Base-by-base conservation (phyloP, 1,140 invertebrate genomes). In the Sarcophaga bullata region DNA sequence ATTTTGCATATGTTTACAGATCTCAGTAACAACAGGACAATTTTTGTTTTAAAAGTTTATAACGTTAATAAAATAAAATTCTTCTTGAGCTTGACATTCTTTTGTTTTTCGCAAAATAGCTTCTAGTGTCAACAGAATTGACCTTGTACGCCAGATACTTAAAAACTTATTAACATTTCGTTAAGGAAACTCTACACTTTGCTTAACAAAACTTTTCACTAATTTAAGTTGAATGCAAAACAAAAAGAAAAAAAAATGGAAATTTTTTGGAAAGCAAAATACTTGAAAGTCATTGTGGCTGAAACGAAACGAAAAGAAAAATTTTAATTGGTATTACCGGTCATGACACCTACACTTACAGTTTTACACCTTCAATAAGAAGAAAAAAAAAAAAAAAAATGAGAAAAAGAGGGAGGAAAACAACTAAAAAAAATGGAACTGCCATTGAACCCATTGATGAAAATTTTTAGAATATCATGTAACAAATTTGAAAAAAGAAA, bases 311-410 rank as follows among this genome's bases (percentile, higher is more conserved):
- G 25, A 37, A 37, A 37, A 37, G 25, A 78, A 19, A 52, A 78
- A 78, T 17, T 50, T 78, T 50, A 78, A 50, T 78, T 78, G 49
- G 48, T 49, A 52, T 78, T 78, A 78, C 75, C 75, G 75, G 75
- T 78, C 75, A 78, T 78, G 75, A 78, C 75, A 78, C 75, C 75
- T 19, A 52, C 48, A 78, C 25, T 37, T 37, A 37, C 48, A 78
- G 19, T 68, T 58, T n/a, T 68, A 52, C 75, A 78, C 75, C 75
- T 78, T 50, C 37, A 72, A 25, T 8, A 48, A 49, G 15, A 76
- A 15, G 15, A 13, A 13, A 58, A 58, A n/a, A 58, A 13, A n/a
- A 58, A 13, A 58, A 58, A 58, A 7, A n/a, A 46, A 46, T 47
- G 13, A 3, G 9, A 76, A 15, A 6, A 76, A 49, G n/a, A 48